Evolutionary conservation across 2,888 invertebrate species (phyloP).

Genomic region (Netelia melanura): DNA sequence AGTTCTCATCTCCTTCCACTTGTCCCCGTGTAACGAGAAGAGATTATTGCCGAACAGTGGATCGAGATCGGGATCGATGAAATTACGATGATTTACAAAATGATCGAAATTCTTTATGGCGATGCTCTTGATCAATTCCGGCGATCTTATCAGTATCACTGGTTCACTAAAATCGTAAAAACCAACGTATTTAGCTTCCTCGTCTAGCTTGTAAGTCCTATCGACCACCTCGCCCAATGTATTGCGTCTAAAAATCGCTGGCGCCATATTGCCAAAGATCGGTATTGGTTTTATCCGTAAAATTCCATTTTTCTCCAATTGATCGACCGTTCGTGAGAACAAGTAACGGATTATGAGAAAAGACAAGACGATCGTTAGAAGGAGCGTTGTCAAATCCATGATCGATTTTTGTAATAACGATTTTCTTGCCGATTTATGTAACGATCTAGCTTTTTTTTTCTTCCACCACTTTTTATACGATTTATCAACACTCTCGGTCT

Average conservation of each 20-base stretch:
- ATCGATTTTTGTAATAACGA: not conserved
- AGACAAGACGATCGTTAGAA: not conserved
- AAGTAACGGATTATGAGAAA: slow-evolving; percentile 10
- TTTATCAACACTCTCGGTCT: not conserved
- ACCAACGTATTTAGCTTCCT: slow-evolving; percentile 73
- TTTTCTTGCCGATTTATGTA: not conserved
- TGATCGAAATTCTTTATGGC: slow-evolving; percentile 71
- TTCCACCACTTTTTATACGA: not conserved
- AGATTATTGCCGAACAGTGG: slow-evolving; percentile 64
- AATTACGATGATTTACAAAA: slow-evolving; percentile 59
- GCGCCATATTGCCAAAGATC: slow-evolving; percentile 65
- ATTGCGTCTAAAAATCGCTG: slow-evolving; percentile 49
- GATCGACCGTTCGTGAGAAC: slow-evolving; percentile 5
- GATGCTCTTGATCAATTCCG: slow-evolving; percentile 79
- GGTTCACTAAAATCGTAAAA: slow-evolving; percentile 77
- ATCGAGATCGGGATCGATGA: slow-evolving; percentile 53
- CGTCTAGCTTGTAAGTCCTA: slow-evolving; percentile 63
- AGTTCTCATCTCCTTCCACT: slow-evolving; percentile 58
- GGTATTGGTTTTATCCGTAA: slow-evolving; percentile 25
- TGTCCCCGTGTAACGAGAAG: slow-evolving; percentile 56
- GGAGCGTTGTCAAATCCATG: slow-evolving; percentile 23
- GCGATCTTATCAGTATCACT: slow-evolving; percentile 76
- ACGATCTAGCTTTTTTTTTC: not conserved
- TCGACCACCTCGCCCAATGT: slow-evolving; percentile 42
- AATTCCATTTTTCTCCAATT: slow-evolving; percentile 38